These are phyloP conservation scores for Petrolisthes manimaculis DNA, from an alignment of 2,888 invertebrate genomes.

Conservation along the genomic window DNA sequence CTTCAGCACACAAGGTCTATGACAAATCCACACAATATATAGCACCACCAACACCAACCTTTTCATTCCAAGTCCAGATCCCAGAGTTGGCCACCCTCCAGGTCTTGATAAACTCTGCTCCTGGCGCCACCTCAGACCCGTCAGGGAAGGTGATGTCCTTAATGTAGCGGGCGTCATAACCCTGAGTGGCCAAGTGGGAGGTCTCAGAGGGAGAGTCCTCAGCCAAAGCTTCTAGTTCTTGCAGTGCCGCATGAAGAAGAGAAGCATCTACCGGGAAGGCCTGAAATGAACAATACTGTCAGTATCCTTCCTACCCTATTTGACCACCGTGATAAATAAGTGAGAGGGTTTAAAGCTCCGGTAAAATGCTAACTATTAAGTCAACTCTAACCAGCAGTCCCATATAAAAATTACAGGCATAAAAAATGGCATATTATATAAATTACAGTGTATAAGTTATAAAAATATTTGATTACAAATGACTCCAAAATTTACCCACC, in stretches of 20 bases:
- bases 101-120: slow-evolving; percentile 47
- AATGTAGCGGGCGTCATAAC: slow-evolving; percentile 48
- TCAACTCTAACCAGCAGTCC: too few relatives aligned
- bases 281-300: slow-evolving; percentile 17
- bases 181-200: slow-evolving; percentile 11
- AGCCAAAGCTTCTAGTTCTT: slow-evolving; percentile 47
- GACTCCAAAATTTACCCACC: too few relatives aligned
- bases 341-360: background rate
- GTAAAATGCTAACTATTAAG: too few relatives aligned
- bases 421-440: background rate
- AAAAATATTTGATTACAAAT: too few relatives aligned
- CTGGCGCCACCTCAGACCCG: slow-evolving; percentile 45
- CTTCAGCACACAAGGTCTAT: too few relatives aligned
- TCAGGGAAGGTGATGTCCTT: slow-evolving; percentile 54
- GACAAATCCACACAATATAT: background rate
- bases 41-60: slow-evolving; percentile 17
- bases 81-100: slow-evolving; percentile 50
- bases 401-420: background rate
- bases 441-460: too few relatives aligned
- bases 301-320: background rate
- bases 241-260: slow-evolving; percentile 45
- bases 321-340: background rate
- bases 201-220: slow-evolving; percentile 50
- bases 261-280: slow-evolving; percentile 52
- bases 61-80: slow-evolving; percentile 50